Evolutionary conservation across 2,888 invertebrate genomes (phyloP), one percentile per base, ranked within the genome.

Genomic region (Amblyjoppa proteus): DNA sequence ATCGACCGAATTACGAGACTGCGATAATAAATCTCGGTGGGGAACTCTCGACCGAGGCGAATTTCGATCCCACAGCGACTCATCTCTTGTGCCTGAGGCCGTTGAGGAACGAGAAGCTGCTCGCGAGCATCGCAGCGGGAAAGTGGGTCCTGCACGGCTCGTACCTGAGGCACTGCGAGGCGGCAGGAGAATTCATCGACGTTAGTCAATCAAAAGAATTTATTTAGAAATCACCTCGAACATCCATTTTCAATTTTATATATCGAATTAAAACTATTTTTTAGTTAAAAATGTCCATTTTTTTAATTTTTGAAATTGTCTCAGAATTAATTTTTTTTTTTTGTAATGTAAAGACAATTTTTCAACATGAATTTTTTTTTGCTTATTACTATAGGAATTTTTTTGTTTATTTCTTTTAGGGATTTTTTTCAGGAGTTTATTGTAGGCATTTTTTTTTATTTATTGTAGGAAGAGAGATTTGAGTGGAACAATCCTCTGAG

Each of bases 61-160:
- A 91, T 88, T 97, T 95, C 90, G 97, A 98, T 91, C 94, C 95
- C 0, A 93, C 94, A 0, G 96, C 96, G 73, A 97, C 97, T 0
- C 98, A 98, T 92, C 94, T 98, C 31, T 94, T 99, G 45, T 97
- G 97, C 88, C 95, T 96, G 66, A 96, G 96, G 90, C 96, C 97
- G 0, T 95, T 96, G 9, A 96, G 98, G 82, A 98, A 97, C 92
- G 99, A 99, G 95, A 98, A 98, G 94, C 96, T 97, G 94, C 94
- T 99, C 38, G 97, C 97, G 0, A 97, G 97, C 83, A 96, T 99
- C 84, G 98, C 99, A 0, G 96, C 97, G 0, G 99, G 99, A 25
- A 97, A 97, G 90, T 99, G 98, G 98, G 96, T 99, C 13, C 94
- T 99, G n/a, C 97, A 97, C 90, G 95, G 96, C 1, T 96, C 96